These are phyloP conservation scores for Apocheima hispidaria DNA, from an alignment of 2,888 invertebrate genomes.

Conservation along the genomic window DNA sequence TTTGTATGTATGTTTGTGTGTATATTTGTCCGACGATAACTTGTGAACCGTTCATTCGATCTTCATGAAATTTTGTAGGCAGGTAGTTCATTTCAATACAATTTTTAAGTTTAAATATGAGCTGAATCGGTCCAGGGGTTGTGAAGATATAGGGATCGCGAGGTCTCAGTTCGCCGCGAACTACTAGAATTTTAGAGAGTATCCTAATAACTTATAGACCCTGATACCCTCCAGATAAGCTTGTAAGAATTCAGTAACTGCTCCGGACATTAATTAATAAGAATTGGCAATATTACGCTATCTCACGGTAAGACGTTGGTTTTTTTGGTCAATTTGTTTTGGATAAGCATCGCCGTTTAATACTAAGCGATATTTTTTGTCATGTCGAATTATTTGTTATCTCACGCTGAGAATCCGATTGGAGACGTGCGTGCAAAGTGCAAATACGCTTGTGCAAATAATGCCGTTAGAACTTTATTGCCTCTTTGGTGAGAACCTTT, in stretches of 20 bases:
- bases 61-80: no score
- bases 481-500: conserved; percentile 12
- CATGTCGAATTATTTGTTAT: conserved; percentile 52
- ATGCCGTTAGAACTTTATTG: conserved; percentile 32
- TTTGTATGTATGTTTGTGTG: no score
- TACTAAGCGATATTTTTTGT: conserved; percentile 40
- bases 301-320: conserved; percentile 21
- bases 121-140: no score
- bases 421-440: conserved; percentile 62
- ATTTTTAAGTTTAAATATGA: no score
- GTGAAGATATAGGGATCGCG: no score
- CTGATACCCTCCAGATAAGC: not conserved
- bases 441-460: conserved; percentile 38
- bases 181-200: no score
- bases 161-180: no score
- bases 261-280: not conserved
- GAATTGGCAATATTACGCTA: conserved; percentile 6
- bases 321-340: conserved; percentile 36
- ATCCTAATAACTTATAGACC: not conserved
- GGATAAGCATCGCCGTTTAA: conserved; percentile 32
- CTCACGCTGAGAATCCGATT: conserved; percentile 66
- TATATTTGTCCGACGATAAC: no score
- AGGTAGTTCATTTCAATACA: no score
- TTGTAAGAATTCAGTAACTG: not conserved
- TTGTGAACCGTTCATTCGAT: no score